These are phyloP conservation scores for Micromys minutus DNA, from an alignment of 2,113 vertebrate species.

Conservation along the genomic window DNA sequence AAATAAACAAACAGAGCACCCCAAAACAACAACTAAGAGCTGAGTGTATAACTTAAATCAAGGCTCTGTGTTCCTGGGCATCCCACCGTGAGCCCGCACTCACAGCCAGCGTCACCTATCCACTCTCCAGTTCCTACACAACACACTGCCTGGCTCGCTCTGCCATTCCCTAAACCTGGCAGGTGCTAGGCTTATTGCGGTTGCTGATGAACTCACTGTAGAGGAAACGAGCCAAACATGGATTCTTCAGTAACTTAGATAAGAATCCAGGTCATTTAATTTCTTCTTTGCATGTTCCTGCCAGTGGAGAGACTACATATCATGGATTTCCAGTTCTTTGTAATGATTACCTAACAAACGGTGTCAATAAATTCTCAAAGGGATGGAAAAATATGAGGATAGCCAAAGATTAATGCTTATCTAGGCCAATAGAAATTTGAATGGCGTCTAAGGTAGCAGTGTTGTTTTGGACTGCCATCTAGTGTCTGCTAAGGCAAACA, in stretches of 20 bases:
- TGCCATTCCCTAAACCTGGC: too few species aligned
- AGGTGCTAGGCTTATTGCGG: not conserved
- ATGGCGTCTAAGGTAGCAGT: not conserved
- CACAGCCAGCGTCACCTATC: not conserved
- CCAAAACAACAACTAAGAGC: too few species aligned
- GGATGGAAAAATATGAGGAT: not conserved
- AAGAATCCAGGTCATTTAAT: not conserved
- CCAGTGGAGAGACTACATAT: not conserved
- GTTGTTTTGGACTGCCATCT: conserved; percentile 55
- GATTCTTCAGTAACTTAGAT: not conserved
- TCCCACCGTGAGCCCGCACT: not conserved
- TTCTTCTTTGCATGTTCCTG: not conserved
- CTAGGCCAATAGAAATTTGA: not conserved
- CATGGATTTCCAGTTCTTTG: not conserved
- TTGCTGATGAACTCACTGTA: not conserved
- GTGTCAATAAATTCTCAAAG: not conserved
- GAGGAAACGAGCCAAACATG: not conserved
- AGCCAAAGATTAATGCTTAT: not conserved
- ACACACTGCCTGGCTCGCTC: too few species aligned
- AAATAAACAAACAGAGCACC: too few species aligned
- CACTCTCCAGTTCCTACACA: rapidly evolving
- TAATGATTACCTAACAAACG: not conserved
- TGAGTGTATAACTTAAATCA: not conserved
- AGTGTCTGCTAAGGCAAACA: not conserved
- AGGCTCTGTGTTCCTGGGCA: not conserved